Base-by-base conservation (phyloP, 1,140 invertebrate species). In the Notospermus geniculatus region DNA sequence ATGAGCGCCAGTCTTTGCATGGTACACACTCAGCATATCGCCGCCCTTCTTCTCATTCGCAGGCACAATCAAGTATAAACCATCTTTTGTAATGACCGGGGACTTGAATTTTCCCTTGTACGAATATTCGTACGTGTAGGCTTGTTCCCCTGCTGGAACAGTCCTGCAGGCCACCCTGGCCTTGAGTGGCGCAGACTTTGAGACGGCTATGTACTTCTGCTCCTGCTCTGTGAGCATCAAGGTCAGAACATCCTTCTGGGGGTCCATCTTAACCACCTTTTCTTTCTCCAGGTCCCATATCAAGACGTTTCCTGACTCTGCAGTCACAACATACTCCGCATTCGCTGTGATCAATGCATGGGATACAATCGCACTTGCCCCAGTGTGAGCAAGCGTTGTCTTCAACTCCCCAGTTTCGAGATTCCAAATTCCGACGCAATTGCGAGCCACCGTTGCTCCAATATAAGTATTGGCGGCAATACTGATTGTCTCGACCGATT, bases 351-450 rank as follows among this genome's bases (percentile, higher is more conserved):
- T 91, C 36, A 89, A 84, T 15, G 79, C 74, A 69, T 96, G 91
- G 0, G 94, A 97, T 0, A 98, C 92, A 71, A 98, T 97, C 7
- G 95, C 93, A 0, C 94, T 94, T 2, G 96, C 84, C 0, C 92
- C 91, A 73, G 90, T 93, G 69, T 96, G 93, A 0, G 93, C 92
- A 22, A 98, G 82, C 77, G 93, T 92, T 4, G 90, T 86, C 23
- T 73, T 82, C 11, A 97, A 82, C 73, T 88, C 88, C 0, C 93
- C 94, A 0, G 88, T 88, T 61, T 88, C 85, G n/a, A 96, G 85
- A 77, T 96, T 90, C 95, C 95, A 98, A 13, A 98, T 87, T 5
- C 95, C 95, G 55, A 97, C 90, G 74, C 92, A 95, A 68, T 92
- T 92, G 64, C 96, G 85, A 23, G 77, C 78, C 11, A 73, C 76